Conservation (phyloP, 2,888 invertebrate species). For the Furcula furcula region DNA sequence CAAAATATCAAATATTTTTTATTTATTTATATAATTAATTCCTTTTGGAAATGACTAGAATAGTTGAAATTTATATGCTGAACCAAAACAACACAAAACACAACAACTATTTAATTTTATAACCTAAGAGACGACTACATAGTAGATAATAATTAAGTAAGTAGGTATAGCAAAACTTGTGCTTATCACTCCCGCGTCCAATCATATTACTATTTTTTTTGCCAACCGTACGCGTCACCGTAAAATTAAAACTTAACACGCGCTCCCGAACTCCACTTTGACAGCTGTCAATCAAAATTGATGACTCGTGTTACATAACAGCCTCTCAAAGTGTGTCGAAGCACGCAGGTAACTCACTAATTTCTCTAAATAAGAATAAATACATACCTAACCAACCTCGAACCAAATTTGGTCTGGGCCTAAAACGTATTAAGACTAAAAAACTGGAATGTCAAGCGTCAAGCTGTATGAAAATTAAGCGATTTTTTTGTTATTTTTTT, state of each 20-base stretch:
- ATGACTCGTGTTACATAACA: conserved; percentile 34
- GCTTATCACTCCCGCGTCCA: conserved; percentile 47
- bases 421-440: conserved; percentile 64
- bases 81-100: conserved; percentile 69
- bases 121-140: conserved; percentile 63
- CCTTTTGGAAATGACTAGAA: conserved; percentile 49
- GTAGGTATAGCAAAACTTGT: conserved; percentile 67
- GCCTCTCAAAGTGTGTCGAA: no score
- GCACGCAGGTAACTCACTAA: conserved; percentile 64
- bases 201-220: conserved; percentile 32
- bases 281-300: conserved; percentile 18
- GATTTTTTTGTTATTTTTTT: conserved; percentile 31
- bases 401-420: no score
- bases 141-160: conserved; percentile 45
- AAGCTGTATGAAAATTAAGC: conserved; percentile 54
- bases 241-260: conserved; percentile 38
- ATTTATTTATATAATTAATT: conserved; percentile 30
- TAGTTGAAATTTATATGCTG: conserved; percentile 56
- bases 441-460: conserved; percentile 63
- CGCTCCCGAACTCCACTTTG: conserved; percentile 26
- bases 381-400: no score
- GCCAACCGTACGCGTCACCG: conserved; percentile 40
- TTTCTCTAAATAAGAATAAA: conserved; percentile 61
- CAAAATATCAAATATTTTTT: conserved; percentile 46
- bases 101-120: conserved; percentile 66